phyloP scores from a whole-genome alignment of 30 jellyfish, hydroid and myxozoan species.

The Aurelia sp. region DNA sequence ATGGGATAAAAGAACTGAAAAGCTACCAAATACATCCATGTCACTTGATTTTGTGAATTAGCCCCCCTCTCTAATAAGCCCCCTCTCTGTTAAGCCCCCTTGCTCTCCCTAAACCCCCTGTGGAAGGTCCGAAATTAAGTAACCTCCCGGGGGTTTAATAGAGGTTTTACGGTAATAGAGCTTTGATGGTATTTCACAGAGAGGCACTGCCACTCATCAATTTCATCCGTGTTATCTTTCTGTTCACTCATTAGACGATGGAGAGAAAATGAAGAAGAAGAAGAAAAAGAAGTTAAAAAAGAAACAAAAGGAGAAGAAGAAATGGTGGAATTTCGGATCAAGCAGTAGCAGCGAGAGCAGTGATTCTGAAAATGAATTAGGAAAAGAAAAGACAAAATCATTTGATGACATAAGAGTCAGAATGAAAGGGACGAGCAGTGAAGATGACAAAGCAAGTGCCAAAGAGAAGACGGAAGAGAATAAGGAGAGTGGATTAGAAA shows the following conservation, averaged over 20 bases:
- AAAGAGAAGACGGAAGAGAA: background rate
- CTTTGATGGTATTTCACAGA: no score
- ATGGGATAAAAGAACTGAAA: no score
- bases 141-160: no score
- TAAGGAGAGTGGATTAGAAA: conserved; percentile 20
- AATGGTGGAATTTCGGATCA: conserved; percentile 61
- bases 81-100: no score
- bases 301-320: conserved; percentile 29
- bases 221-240: no score
- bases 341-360: conserved; percentile 49
- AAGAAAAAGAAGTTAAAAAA: conserved; percentile 14
- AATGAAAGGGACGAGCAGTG: conserved; percentile 68
- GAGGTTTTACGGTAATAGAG: no score
- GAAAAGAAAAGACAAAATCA: conserved; percentile 16
- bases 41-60: no score
- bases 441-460: conserved; percentile 17
- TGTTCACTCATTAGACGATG: background rate
- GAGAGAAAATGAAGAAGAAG: conserved; percentile 22
- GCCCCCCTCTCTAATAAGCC: no score
- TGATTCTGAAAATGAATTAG: conserved; percentile 17
- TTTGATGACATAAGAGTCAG: conserved; percentile 43
- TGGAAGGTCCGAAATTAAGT: no score
- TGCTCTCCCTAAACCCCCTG: no score
- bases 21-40: no score
- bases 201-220: no score